A percentile compares a stretch with the other conserved stretches of the same genome.
Evolutionary conservation across 2,113 vertebrate genomes (phyloP).

Genomic region (Myrmecophaga tridactyla): DNA sequence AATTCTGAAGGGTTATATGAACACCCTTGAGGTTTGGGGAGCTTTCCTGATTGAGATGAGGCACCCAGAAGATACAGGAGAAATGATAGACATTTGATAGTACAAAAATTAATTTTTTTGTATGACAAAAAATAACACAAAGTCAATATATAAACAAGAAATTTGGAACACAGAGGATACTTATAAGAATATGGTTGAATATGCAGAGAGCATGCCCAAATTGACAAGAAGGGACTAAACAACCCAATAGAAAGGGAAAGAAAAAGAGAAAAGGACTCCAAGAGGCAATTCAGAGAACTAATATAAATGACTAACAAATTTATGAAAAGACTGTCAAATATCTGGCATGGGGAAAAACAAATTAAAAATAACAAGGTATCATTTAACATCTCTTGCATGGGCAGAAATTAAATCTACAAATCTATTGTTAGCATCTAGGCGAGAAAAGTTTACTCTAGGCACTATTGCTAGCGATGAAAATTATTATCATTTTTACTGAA

Average conservation of each 20-base stretch:
- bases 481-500: neutral
- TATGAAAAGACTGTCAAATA: neutral
- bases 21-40: neutral
- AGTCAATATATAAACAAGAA: neutral
- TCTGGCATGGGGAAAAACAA: rapidly evolving
- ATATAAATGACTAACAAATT: neutral
- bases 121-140: neutral
- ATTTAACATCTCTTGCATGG: neutral
- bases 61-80: neutral
- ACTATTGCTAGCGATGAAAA: neutral
- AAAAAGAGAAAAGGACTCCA: rapidly evolving
- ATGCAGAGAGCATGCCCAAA: neutral
- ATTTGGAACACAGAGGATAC: neutral
- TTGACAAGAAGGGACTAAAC: neutral
- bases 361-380: neutral
- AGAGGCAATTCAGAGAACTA: neutral
- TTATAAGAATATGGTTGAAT: neutral
- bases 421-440: neutral
- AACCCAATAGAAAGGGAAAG: too few species aligned
- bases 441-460: neutral
- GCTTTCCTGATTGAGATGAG: neutral
- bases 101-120: neutral
- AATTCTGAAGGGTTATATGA: neutral
- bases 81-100: neutral
- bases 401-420: neutral